Conservation (phyloP, 2,113 vertebrate genomes). For the Lynx canadensis region DNA sequence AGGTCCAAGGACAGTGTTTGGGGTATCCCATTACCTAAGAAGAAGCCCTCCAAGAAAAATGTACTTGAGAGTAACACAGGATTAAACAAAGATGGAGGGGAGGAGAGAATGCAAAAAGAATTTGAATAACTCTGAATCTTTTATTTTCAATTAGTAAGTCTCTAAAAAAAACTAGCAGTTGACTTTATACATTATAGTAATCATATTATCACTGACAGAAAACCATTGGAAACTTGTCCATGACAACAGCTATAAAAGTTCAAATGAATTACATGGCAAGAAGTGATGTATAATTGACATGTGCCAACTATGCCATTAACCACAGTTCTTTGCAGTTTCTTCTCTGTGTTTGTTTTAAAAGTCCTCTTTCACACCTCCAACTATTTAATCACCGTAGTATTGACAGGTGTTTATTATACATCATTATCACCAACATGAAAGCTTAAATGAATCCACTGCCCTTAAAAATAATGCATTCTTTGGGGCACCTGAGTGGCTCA, state of each 20-base stretch:
- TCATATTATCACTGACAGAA: neutral
- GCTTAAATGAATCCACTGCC: neutral
- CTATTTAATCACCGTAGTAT: neutral
- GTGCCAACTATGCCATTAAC: neutral
- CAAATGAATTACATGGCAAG: neutral
- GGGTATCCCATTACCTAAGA: neutral
- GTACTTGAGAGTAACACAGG: neutral
- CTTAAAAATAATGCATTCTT: neutral
- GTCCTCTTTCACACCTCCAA: neutral
- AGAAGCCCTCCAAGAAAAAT: neutral
- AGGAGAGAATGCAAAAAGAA: neutral
- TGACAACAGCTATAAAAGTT: neutral
- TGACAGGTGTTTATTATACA: neutral
- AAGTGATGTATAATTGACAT: neutral
- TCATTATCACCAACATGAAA: slow-evolving; percentile 1
- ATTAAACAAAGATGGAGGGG: neutral
- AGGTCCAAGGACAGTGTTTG: neutral
- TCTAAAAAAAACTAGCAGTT: slow-evolving; percentile 5
- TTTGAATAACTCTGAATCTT: neutral
- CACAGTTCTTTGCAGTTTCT: neutral
- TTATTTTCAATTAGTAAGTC: neutral
- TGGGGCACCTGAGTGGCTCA: no score
- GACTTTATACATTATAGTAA: neutral
- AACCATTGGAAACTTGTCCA: neutral
- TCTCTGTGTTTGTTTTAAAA: neutral